Evolutionary conservation across 2,888 invertebrate species (phyloP).

Genomic region (Nasonia oneida): DNA sequence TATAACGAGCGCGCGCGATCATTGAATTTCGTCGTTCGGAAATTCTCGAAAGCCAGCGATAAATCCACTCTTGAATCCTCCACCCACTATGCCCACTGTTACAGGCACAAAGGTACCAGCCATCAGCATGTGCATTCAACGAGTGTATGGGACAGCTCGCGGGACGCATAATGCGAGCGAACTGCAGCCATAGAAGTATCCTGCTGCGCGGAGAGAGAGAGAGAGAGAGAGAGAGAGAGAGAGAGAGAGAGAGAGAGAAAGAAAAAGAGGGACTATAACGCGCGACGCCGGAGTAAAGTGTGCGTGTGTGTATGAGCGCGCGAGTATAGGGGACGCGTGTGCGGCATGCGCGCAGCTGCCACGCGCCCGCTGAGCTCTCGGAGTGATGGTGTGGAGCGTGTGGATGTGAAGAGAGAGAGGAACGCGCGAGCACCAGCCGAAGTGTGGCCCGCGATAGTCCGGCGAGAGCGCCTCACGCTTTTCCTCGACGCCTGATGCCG

Average conservation of each 20-base stretch:
- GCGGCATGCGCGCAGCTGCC: conserved; percentile 24
- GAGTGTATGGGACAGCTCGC: not conserved
- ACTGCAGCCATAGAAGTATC: conserved; percentile 6
- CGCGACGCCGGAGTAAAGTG: not conserved
- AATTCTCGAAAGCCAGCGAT: not conserved
- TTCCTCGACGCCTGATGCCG: not conserved
- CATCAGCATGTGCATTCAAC: conserved; percentile 14
- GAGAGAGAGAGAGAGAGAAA: not conserved
- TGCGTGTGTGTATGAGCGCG: not conserved
- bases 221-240: not conserved
- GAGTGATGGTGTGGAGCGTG: not conserved
- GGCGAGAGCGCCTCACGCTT: not conserved
- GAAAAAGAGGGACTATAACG: not conserved
- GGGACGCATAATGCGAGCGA: not conserved
- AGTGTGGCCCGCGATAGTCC: not conserved
- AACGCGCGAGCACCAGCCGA: not conserved
- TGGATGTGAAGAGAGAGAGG: not conserved
- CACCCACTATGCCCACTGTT: not conserved
- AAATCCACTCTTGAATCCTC: not conserved
- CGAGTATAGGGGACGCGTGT: conserved; percentile 23
- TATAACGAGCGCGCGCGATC: not conserved
- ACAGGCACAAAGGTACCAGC: not conserved
- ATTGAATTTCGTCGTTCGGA: not conserved
- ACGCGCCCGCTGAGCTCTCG: conserved; percentile 11
- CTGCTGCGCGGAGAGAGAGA: not conserved